Conservation (phyloP, 2,888 invertebrate genomes). For the Eugnorisma glareosa region DNA sequence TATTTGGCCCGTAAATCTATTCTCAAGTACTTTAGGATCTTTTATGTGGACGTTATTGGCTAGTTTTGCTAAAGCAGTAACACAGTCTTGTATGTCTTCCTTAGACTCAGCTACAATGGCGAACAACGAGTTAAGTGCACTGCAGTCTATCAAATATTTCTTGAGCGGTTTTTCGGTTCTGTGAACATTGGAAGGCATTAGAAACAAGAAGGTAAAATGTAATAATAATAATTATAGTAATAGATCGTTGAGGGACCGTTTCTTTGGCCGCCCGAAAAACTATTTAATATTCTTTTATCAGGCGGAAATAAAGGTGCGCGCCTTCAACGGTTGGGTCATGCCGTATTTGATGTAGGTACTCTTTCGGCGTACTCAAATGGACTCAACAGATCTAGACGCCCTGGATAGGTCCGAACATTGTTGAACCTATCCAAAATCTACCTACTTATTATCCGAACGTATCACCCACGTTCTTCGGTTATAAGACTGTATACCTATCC, state of each 20-base stretch:
- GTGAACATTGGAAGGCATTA: constrained; percentile 69
- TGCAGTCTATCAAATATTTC: constrained; percentile 90
- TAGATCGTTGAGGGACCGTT: neutral
- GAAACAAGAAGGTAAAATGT: constrained; percentile 1
- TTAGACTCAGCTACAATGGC: constrained; percentile 80
- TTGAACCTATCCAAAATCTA: no score
- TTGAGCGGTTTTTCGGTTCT: constrained; percentile 89
- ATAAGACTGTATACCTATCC: neutral
- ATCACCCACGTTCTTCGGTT: neutral
- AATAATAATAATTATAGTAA: neutral
- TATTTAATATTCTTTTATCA: neutral
- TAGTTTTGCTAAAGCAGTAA: constrained; percentile 84
- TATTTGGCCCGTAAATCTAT: constrained; percentile 80
- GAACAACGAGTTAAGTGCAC: constrained; percentile 89
- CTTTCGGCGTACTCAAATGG: neutral
- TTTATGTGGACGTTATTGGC: constrained; percentile 86
- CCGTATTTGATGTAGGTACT: neutral
- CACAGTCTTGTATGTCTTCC: constrained; percentile 82
- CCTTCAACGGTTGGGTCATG: neutral
- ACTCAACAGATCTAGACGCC: neutral
- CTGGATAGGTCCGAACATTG: no score
- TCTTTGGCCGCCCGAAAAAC: neutral
- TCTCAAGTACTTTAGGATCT: constrained; percentile 84
- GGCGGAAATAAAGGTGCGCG: neutral
- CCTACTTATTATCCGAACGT: no score